phyloP scores from a whole-genome alignment of 37 sponge, comb jelly and placozoan genomes.

The Eunapius fragilis region DNA sequence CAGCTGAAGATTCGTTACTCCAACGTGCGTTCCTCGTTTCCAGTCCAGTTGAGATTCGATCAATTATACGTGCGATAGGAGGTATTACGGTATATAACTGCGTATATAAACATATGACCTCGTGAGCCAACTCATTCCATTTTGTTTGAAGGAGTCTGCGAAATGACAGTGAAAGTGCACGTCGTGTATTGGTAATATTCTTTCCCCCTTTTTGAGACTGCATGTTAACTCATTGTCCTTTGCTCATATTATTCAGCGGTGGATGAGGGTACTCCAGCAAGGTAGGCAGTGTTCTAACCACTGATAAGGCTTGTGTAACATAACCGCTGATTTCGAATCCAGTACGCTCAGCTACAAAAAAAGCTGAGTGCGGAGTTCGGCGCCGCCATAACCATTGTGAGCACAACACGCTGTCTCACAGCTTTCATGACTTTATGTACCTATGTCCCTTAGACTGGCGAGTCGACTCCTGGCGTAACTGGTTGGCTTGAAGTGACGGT shows the following conservation, averaged over 20 bases:
- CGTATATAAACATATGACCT: too few relatives aligned
- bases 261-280: slow-evolving; percentile 85
- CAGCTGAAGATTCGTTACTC: too few relatives aligned
- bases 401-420: neutral
- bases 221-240: neutral
- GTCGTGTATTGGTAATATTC: slow-evolving; percentile 16
- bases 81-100: too few relatives aligned
- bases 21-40: too few relatives aligned
- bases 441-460: neutral
- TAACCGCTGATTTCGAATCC: neutral
- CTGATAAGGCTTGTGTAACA: too few relatives aligned
- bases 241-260: slow-evolving; percentile 45
- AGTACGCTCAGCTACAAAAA: neutral
- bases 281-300: slow-evolving; percentile 36
- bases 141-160: too few relatives aligned
- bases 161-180: slow-evolving; percentile 20
- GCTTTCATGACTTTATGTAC: neutral
- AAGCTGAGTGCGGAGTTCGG: neutral
- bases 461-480: slow-evolving; percentile 67
- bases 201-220: neutral
- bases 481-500: slow-evolving; percentile 84
- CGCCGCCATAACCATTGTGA: neutral
- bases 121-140: too few relatives aligned
- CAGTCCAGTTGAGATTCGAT: too few relatives aligned
- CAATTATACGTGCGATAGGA: too few relatives aligned